A percentile compares a stretch with the other conserved stretches of the same genome.
Conservation (phyloP, 92 coral and sea anemone species). For the Umimayanthus chanpuru region DNA sequence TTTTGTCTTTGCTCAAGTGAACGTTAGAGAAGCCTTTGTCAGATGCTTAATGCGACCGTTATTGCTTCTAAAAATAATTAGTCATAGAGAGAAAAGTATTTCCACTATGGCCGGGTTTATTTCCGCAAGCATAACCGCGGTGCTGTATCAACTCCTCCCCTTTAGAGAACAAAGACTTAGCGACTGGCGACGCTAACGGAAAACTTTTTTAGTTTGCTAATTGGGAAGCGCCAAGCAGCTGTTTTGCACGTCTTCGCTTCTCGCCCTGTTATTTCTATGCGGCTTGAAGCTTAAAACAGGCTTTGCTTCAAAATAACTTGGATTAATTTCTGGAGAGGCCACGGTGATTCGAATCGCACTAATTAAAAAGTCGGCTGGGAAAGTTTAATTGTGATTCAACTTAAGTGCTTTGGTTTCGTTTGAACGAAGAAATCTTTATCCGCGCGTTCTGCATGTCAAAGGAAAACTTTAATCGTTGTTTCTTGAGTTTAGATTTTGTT, state of each 20-base stretch:
- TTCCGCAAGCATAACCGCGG: constrained; percentile 50
- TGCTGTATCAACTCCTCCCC: constrained; percentile 24
- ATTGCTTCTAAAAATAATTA: constrained; percentile 48
- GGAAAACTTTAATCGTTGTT: constrained; percentile 5
- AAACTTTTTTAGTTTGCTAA: constrained; percentile 20
- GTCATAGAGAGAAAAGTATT: constrained; percentile 34
- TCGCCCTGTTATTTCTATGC: constrained; percentile 30
- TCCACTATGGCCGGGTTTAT: constrained; percentile 33
- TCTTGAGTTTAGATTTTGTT: constrained; percentile 33
- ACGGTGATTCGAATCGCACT: constrained; percentile 19
- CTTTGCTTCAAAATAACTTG: constrained; percentile 6
- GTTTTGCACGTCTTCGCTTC: constrained; percentile 30
- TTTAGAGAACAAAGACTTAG: constrained; percentile 34
- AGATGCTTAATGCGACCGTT: constrained; percentile 38
- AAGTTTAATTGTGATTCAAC: constrained; percentile 17
- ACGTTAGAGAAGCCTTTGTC: constrained; percentile 41
- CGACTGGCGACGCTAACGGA: constrained; percentile 41
- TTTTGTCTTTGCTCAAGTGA: constrained; percentile 45
- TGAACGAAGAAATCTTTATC: constrained; percentile 1
- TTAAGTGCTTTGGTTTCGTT: constrained; percentile 21
- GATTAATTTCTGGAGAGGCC: constrained; percentile 17
- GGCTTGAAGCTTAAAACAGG: constrained; percentile 10
- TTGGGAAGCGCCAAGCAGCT: constrained; percentile 26
- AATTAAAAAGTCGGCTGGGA: constrained; percentile 17
- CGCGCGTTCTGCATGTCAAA: not conserved